Evolutionary conservation across 2,113 vertebrate species (phyloP).

Genomic region (Nothoprocta pentlandii): DNA sequence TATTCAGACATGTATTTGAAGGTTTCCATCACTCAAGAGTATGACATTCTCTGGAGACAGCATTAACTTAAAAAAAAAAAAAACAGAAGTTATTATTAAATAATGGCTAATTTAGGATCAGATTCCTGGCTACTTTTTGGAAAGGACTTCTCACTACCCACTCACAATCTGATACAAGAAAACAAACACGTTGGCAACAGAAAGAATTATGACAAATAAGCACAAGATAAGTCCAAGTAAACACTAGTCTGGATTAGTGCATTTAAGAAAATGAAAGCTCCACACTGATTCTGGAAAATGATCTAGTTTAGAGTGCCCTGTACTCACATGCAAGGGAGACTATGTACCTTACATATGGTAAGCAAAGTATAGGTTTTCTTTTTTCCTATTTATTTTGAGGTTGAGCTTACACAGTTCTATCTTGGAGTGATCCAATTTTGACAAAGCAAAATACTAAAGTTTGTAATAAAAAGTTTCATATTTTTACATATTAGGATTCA

Average conservation of each 20-base stretch:
- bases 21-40: background rate
- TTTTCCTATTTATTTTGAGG: background rate
- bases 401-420: background rate
- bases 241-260: background rate
- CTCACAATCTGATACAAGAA: background rate
- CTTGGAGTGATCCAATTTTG: background rate
- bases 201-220: background rate
- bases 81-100: background rate
- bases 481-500: background rate
- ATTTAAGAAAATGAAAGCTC: background rate
- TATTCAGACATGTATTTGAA: background rate
- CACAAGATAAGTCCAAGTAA: background rate
- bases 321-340: background rate
- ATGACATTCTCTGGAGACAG: background rate
- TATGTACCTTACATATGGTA: background rate
- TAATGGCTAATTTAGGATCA: background rate
- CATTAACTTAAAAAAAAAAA: background rate
- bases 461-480: background rate
- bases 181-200: background rate
- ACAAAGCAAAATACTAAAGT: background rate
- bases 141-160: background rate
- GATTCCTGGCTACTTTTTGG: background rate
- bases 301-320: too few relatives aligned
- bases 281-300: fast-evolving
- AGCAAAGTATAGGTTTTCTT: fast-evolving